Evolutionary conservation across 2,888 invertebrate species (phyloP).

Genomic region (Actias luna): DNA sequence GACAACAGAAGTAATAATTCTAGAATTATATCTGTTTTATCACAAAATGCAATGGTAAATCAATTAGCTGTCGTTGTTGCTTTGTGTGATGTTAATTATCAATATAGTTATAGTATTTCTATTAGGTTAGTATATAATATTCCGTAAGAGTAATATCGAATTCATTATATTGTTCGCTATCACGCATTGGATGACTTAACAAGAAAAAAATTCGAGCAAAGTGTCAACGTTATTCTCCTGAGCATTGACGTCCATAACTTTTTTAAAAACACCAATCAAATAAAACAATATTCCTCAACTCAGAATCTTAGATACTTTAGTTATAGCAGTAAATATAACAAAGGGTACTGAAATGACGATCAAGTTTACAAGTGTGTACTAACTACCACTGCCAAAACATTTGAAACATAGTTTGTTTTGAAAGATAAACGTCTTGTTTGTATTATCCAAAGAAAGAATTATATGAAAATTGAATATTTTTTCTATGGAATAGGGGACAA

Average conservation of each 20-base stretch:
- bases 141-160: not conserved
- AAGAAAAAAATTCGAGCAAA: not conserved
- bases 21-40: not conserved
- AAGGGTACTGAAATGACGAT: not conserved
- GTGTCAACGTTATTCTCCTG: not conserved
- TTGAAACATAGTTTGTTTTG: not conserved
- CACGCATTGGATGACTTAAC: not conserved
- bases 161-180: no score
- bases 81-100: not conserved
- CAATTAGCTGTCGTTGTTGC: not conserved
- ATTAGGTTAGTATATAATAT: not conserved
- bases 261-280: no score
- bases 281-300: no score
- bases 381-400: not conserved
- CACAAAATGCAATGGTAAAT: not conserved
- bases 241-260: not conserved
- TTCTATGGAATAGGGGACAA: no score
- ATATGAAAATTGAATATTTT: not conserved
- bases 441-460: not conserved
- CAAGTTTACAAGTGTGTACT: not conserved
- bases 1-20: not conserved
- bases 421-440: not conserved
- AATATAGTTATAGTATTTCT: no score
- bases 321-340: not conserved
- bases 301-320: not conserved